Evolutionary conservation across 37 sponge, comb jelly and placozoan species (phyloP), one percentile per base, ranked within the genome.

Genomic region (Diacarnus erythraeanus): DNA sequence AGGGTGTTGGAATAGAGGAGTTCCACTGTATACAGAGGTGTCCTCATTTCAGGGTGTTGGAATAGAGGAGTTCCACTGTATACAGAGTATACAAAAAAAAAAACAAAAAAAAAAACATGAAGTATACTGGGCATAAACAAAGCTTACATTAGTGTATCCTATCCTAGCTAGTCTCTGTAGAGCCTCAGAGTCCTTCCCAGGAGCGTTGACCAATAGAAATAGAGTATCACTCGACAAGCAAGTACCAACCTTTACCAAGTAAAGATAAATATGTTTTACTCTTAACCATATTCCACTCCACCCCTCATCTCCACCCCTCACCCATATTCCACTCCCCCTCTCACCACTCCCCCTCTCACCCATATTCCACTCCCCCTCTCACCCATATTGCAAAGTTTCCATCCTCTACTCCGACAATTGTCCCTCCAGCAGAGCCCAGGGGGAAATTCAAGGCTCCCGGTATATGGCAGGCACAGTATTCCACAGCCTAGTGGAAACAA

Each of bases 321-420:
- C n/a, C n/a, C n/a, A n/a, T n/a, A n/a, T n/a, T n/a, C n/a, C n/a
- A n/a, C n/a, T n/a, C n/a, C n/a, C n/a, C n/a, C n/a, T n/a, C n/a
- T n/a, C n/a, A n/a, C n/a, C n/a, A n/a, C n/a, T n/a, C n/a, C n/a
- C n/a, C n/a, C n/a, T n/a, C n/a, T n/a, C n/a, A n/a, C n/a, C n/a
- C n/a, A n/a, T n/a, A n/a, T n/a, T n/a, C n/a, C n/a, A n/a, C n/a
- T n/a, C n/a, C n/a, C n/a, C n/a, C n/a, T n/a, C 91, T 77, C 59
- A 92, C 94, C 94, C 94, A 93, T 20, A 95, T 91, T 35, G 89
- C 82, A 80, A 95, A 95, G 77, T 95, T 95, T 20, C 95, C 95
- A 83, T 95, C 95, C 59, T 88, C 86, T 23, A 42, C 79, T 34
- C 88, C 83, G 40, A 91, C 77, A n/a, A 85, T 79, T 33, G 83